Base-by-base conservation (phyloP, 2,797 vertebrate genomes). In the Eulemur rubriventer region DNA sequence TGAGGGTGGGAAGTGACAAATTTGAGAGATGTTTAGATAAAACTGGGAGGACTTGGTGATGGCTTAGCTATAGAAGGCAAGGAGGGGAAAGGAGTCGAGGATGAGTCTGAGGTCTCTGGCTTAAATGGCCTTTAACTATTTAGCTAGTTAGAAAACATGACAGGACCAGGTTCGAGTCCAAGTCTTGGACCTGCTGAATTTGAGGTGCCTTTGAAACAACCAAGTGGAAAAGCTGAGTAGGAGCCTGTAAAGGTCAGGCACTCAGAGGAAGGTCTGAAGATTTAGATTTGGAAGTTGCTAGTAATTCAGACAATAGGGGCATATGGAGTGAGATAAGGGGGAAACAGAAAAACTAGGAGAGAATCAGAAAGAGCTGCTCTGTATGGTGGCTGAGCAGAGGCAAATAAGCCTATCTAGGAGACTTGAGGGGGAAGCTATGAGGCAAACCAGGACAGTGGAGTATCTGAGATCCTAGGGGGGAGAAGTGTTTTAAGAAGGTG, bases 221-320 rank as follows among this genome's bases (percentile, higher is more conserved):
- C 38, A 16, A 10, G 63, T 28, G 24, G n/a, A 38, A 35, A 3
- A 33, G 13, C 28, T 18, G 35, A 81, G 4, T 46, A 26, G 61
- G 35, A 76, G 2, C 12, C 50, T 63, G 2, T 20, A 14, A 7
- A 65, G 35, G 26, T 16, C 5, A 24, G 46, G 35, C 69, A n/a
- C 52, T 89, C 55, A 22, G 65, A 93, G 57, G 55, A 79, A 38
- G 9, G 6, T 65, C 86, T 87, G 41, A 43, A 91, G 59, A 75
- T 35, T 43, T 91, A 35, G 55, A 79, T 63, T 18, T 43, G 52
- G 28, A 89, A 33, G 35, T 83, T 46, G 35, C 52, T 72, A n/a
- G 61, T 52, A 63, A 48, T 81, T 63, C 59, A 46, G 41, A 55
- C 22, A 83, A 1, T 63, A 59, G n/a, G 61, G 59, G 57, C 33